Evolutionary conservation across 1,140 invertebrate genomes (phyloP).

Genomic region (Andrena cerasifolii): DNA sequence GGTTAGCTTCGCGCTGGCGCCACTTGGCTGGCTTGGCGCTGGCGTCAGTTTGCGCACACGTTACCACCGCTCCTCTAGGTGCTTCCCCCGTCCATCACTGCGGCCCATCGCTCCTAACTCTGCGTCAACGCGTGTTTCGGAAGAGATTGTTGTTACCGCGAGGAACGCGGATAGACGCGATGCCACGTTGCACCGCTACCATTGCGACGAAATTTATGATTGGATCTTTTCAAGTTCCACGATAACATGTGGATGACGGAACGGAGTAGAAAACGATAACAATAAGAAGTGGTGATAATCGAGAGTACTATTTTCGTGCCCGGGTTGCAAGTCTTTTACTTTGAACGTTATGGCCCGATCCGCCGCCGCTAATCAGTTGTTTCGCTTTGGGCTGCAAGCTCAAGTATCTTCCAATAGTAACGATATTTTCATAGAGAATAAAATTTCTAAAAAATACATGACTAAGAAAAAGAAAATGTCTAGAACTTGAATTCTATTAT

Average conservation of each 20-base stretch:
- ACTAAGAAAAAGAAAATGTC: too few relatives aligned
- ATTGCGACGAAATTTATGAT: not conserved
- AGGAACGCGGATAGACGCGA: not conserved
- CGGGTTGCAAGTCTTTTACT: slow-evolving; percentile 43
- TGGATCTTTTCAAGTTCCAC: slow-evolving; percentile 61
- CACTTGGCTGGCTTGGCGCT: too few relatives aligned
- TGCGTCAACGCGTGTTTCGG: not conserved
- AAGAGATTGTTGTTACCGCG: not conserved
- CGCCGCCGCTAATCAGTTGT: not conserved
- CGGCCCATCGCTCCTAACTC: too few relatives aligned
- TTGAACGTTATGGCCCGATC: slow-evolving; percentile 26
- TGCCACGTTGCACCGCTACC: not conserved
- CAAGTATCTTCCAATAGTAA: not conserved
- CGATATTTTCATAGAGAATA: too few relatives aligned
- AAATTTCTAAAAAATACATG: too few relatives aligned
- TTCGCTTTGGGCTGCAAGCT: not conserved
- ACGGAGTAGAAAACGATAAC: slow-evolving; percentile 68
- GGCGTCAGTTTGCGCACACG: too few relatives aligned
- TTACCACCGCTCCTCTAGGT: too few relatives aligned
- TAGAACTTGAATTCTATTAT: too few relatives aligned
- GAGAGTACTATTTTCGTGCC: slow-evolving; percentile 53
- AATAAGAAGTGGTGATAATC: slow-evolving; percentile 58
- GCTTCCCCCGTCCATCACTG: too few relatives aligned
- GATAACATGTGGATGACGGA: slow-evolving; percentile 81
- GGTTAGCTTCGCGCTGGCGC: too few relatives aligned